These are phyloP conservation scores for Sminthopsis crassicaudata DNA, from an alignment of 2,113 vertebrate species.

Conservation along the genomic window DNA sequence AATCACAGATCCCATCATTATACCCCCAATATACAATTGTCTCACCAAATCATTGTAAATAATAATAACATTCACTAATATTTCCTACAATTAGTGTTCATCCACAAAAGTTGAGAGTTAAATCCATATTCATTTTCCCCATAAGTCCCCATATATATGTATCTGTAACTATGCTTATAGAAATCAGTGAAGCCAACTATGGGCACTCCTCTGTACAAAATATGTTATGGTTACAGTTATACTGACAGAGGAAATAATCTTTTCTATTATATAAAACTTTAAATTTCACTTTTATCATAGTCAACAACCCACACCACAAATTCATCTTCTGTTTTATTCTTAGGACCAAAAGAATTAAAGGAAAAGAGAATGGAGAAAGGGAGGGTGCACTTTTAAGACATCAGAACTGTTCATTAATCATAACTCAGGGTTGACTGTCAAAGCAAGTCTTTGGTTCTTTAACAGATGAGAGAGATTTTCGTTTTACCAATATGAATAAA, in stretches of 20 bases:
- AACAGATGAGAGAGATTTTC: not conserved
- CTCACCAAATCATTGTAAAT: not conserved
- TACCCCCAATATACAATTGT: not conserved
- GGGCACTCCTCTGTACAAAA: not conserved
- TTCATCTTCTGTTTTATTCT: not conserved
- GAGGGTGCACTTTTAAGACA: not conserved
- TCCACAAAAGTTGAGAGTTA: not conserved
- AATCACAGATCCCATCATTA: not conserved
- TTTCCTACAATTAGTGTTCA: not conserved
- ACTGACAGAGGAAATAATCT: not conserved
- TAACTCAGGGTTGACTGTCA: not conserved
- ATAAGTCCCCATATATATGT: not conserved
- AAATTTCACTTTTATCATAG: not conserved
- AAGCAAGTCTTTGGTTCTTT: not conserved
- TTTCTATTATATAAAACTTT: not conserved
- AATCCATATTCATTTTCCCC: not conserved
- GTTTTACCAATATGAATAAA: not conserved
- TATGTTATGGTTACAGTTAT: not conserved
- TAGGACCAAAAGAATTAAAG: not conserved
- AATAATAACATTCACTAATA: not conserved
- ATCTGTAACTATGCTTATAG: not conserved
- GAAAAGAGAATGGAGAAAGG: not conserved
- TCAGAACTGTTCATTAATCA: not conserved
- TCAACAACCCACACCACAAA: not conserved
- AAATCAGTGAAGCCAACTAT: not conserved